Percentiles rank a stretch among this genome's conserved stretches.
phyloP scores from a whole-genome alignment of 2,113 vertebrate species.

The Cygnus buccinator region DNA sequence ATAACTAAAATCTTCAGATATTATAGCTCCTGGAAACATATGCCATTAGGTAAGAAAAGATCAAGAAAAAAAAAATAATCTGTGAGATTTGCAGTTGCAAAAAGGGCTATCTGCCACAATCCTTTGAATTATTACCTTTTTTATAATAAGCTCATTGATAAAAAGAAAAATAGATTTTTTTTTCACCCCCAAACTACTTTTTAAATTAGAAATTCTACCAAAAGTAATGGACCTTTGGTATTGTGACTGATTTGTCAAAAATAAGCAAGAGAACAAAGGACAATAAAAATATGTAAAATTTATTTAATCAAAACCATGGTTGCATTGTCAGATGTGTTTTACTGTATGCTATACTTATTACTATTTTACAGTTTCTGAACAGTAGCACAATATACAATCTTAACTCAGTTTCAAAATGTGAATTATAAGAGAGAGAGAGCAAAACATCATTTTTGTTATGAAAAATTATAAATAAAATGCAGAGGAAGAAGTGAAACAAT shows the following conservation, averaged over 20 bases:
- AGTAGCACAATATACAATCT: not conserved
- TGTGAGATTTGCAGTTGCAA: not conserved
- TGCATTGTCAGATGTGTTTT: not conserved
- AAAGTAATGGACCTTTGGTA: not conserved
- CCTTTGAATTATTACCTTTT: not conserved
- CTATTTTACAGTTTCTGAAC: not conserved
- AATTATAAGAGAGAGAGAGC: not conserved
- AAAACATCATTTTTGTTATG: not conserved
- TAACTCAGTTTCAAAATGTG: not conserved
- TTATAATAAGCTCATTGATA: not conserved
- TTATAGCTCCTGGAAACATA: not conserved
- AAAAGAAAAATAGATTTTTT: not conserved
- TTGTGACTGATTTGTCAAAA: not conserved
- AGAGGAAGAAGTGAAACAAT: not conserved
- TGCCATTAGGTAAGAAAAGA: not conserved
- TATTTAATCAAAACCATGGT: not conserved
- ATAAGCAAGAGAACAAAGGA: not conserved
- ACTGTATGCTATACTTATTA: not conserved
- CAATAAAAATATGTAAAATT: not conserved
- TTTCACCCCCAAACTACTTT: not conserved
- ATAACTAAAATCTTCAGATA: not conserved
- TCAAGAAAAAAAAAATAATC: not conserved
- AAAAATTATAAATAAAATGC: not conserved
- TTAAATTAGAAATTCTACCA: not conserved
- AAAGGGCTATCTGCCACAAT: not conserved